Evolutionary conservation across 2,888 invertebrate genomes (phyloP).

Genomic region (Dusona sp.): DNA sequence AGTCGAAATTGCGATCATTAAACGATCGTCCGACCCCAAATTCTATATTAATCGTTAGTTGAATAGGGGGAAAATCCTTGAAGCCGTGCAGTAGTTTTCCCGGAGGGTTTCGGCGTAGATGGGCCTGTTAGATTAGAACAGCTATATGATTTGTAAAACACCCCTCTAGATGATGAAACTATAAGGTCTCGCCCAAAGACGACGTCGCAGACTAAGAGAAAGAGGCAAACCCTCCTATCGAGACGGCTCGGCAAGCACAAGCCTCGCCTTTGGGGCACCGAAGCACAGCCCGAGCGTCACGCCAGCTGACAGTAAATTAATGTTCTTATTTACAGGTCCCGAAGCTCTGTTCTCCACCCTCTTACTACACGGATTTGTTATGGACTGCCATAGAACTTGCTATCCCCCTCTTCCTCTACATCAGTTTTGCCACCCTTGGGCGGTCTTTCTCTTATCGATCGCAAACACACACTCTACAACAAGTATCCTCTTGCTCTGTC

Average conservation of each 20-base stretch:
- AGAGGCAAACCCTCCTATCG: conserved; percentile 37
- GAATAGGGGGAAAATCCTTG: neutral
- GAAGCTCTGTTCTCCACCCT: conserved; percentile 56
- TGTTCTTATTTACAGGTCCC: conserved; percentile 72
- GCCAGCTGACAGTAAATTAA: conserved; percentile 74
- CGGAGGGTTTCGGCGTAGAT: conserved; percentile 16
- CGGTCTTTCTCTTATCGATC: conserved; percentile 70
- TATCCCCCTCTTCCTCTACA: conserved; percentile 29
- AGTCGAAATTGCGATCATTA: neutral
- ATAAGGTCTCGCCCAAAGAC: conserved; percentile 19
- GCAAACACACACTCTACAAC: conserved; percentile 42
- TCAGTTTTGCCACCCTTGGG: conserved; percentile 61
- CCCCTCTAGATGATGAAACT: conserved; percentile 53
- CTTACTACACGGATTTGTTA: conserved; percentile 58
- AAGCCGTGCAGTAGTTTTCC: neutral
- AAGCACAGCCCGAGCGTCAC: conserved; percentile 68
- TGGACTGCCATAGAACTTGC: conserved; percentile 37
- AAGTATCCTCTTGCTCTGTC: conserved; percentile 3
- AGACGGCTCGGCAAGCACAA: conserved; percentile 39
- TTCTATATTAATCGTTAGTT: neutral
- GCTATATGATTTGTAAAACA: conserved; percentile 66
- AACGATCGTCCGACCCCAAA: conserved; percentile 18
- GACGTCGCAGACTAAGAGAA: conserved; percentile 40
- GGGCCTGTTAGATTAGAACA: conserved; percentile 47
- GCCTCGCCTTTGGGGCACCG: conserved; percentile 43